Base-by-base conservation (phyloP, 2,113 vertebrate genomes). In the Lophochroa leadbeateri region DNA sequence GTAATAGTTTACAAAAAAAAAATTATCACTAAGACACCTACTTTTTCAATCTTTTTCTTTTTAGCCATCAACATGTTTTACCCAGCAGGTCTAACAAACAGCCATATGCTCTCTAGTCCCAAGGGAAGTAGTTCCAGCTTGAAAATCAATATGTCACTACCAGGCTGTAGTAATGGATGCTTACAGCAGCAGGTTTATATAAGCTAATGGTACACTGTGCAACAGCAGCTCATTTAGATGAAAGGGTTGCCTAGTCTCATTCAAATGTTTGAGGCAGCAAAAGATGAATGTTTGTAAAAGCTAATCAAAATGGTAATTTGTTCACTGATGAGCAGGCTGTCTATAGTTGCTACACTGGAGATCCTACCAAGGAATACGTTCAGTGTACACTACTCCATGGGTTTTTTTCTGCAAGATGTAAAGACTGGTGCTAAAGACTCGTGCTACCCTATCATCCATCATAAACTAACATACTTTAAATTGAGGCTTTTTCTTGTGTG, bases 131-230 rank as follows among this genome's bases (percentile, higher is more conserved):
- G 68, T 63, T 90, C 74, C 93, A 97, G 83, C 94, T 93, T 86
- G 95, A 96, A 95, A 97, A 97, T 97, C 97, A 97, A 76, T 97
- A 90, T 94, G 85, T 91, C 94, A 81, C 82, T 94, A 91, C 83
- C 74, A 97, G 93, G 86, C 81, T 95, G 65, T 87, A 88, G 94
- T 94, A 94, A 93, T 90, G 93, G 91, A 97, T 97, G 95, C 95
- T 96, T 95, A 96, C 90, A 84, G 58, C 96, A 97, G 96, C 93
- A 93, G 87, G 75, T 96, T 96, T 97, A 37, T 90, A n/a, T 80
- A 70, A 96, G 94, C 88, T 90, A 93, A 96, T 91, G 87, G 69
- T 87, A 46, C n/a, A 46, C 64, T 39, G 10, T 87, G 82, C 81
- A 81, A n/a, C 65, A 88, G 92, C 83, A 91, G 61, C 94, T 97